A percentile compares a stretch with the other conserved stretches of the same genome.
phyloP scores from a whole-genome alignment of 2,797 vertebrate species.

The Selene dorsalis region DNA sequence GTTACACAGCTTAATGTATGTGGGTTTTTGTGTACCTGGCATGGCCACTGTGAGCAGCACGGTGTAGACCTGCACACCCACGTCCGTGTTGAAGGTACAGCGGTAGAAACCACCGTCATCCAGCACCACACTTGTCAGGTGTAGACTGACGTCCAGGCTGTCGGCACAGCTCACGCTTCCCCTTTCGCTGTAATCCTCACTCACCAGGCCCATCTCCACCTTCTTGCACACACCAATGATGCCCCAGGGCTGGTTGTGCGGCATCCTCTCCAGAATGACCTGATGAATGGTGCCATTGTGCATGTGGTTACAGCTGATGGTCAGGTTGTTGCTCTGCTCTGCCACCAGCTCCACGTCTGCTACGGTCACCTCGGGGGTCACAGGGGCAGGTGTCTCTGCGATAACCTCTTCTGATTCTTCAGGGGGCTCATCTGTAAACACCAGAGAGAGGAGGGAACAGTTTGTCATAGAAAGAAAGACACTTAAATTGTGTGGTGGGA shows the following conservation, averaged over 20 bases:
- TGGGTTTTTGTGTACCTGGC: conserved; percentile 66
- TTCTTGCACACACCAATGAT: conserved; percentile 77
- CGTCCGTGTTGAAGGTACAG: conserved; percentile 71
- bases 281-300: conserved; percentile 60
- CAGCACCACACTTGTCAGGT: conserved; percentile 63
- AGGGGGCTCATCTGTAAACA: conserved; percentile 76
- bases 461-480: neutral
- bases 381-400: conserved; percentile 27
- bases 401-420: conserved; percentile 36
- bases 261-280: conserved; percentile 82
- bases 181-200: conserved; percentile 77
- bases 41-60: conserved; percentile 71
- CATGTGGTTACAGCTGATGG: conserved; percentile 75
- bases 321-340: conserved; percentile 74
- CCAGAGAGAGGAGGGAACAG: conserved; percentile 30
- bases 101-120: conserved; percentile 83
- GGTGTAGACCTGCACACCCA: conserved; percentile 70
- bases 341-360: conserved; percentile 44
- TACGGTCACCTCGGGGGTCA: conserved; percentile 23
- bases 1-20: neutral
- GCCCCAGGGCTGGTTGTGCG: conserved; percentile 50
- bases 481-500: neutral
- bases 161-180: conserved; percentile 73
- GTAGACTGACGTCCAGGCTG: conserved; percentile 63
- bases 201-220: conserved; percentile 64